Conservation (phyloP, 1,140 invertebrate species). For the Globodera rostochiensis region DNA sequence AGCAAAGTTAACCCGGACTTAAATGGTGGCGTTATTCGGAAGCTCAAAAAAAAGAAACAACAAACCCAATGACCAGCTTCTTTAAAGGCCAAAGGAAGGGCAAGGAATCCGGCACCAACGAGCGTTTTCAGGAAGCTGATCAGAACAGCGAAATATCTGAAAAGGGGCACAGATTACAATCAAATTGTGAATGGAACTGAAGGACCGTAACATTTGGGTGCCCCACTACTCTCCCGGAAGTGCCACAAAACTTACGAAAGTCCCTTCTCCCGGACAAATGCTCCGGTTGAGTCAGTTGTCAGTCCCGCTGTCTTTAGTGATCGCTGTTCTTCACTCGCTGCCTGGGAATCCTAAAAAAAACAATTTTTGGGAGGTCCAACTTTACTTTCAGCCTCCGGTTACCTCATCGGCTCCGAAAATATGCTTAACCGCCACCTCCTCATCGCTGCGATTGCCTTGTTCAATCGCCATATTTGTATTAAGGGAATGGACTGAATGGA, state of each 20-base stretch:
- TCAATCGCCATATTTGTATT: no score
- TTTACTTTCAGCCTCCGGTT: neutral
- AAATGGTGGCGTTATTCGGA: neutral
- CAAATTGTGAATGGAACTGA: no score
- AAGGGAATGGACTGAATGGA: no score
- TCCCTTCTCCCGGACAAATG: neutral
- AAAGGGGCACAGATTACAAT: conserved; percentile 1
- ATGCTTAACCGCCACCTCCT: no score
- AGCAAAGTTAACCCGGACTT: conserved; percentile 49
- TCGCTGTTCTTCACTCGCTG: neutral
- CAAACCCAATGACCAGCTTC: conserved; percentile 55
- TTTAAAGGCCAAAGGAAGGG: conserved; percentile 56
- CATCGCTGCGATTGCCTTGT: no score
- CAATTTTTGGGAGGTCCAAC: neutral
- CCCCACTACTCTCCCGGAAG: no score
- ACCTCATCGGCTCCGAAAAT: neutral
- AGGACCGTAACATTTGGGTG: no score
- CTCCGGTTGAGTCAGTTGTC: neutral
- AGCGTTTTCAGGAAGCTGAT: conserved; percentile 53
- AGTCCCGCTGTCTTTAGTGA: neutral
- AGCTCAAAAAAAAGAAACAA: no score
- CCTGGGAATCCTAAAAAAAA: neutral
- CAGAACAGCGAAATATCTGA: conserved; percentile 30
- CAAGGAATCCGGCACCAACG: conserved; percentile 57
- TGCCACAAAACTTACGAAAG: neutral